Evolutionary conservation across 1,140 invertebrate species (phyloP), one percentile per base, ranked within the genome.

Genomic region (Euwallacea fornicatus): DNA sequence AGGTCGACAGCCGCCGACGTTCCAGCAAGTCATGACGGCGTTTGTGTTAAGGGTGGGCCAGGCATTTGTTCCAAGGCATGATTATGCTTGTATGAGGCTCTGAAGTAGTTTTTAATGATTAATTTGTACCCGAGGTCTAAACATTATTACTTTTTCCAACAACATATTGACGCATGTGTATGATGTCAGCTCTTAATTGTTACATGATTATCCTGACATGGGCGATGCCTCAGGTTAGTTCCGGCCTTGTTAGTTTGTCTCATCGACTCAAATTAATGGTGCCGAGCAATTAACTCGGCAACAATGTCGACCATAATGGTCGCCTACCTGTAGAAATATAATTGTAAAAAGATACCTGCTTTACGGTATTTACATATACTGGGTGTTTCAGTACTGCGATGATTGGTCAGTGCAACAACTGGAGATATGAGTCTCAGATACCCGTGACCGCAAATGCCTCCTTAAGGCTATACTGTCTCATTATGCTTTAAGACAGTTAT

Each of bases 1-100:
- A 50, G 21, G 55, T 58, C 55, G 60, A 62, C 33, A 62, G 60
- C 42, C 60, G 60, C 60, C 42, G 60, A 15, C 42, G 60, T 62
- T 62, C 41, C n/a, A 11, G 60, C 60, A 62, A 62, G 60, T 62
- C 60, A 62, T 43, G n/a, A 42, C 42, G 11, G n/a, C 60, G 46
- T 50, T 50, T 50, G 46, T 50, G 21, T 50, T 50, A 50, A 50
- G 46, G 46, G 46, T 50, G 46, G 46, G 46, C 46, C 13, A 13
- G 46, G 46, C 46, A 50, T 50, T 50, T 50, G 46, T 50, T 11
- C 46, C 46, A 10, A 13, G 46, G 46, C 46, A 50, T 50, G 46
- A 58, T 15, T 58, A 33, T 16, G 21, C 55, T 58, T 58, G 55
- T 16, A 58, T 58, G 55, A 10, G 55, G 55, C 10, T 58, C 55